A percentile compares a stretch with the other conserved stretches of the same genome.
phyloP scores from a whole-genome alignment of 2,113 vertebrate genomes.

The Atrichornis clamosus region DNA sequence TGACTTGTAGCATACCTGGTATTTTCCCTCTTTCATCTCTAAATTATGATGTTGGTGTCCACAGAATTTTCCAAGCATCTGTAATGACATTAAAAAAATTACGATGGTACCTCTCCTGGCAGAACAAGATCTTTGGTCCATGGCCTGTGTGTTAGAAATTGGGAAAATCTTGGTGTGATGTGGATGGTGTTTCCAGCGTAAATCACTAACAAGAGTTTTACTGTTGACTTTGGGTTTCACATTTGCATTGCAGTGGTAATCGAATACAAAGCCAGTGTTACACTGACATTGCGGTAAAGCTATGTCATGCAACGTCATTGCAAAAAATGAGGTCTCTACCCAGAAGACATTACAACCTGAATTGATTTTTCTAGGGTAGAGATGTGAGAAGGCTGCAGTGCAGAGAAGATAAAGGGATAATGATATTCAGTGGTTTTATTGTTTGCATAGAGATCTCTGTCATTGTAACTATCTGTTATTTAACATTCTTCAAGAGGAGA shows the following conservation, averaged over 20 bases:
- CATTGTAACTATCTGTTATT: not conserved
- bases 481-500: not conserved
- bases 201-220: not conserved
- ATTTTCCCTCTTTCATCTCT: not conserved
- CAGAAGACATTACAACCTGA: not conserved
- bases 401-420: not conserved
- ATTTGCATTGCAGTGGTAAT: not conserved
- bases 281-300: not conserved
- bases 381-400: not conserved
- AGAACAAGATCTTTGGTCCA: not conserved
- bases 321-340: not conserved
- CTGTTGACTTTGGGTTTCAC: not conserved
- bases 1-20: not conserved
- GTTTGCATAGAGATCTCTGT: not conserved
- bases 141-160: not conserved
- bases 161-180: not conserved
- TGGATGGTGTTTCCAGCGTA: not conserved
- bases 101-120: not conserved
- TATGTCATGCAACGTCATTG: not conserved
- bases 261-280: not conserved
- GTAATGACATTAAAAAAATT: not conserved
- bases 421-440: not conserved
- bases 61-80: not conserved
- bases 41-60: not conserved
- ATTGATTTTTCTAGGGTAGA: not conserved